phyloP scores from a whole-genome alignment of 2,113 vertebrate species.

The Festucalex cinctus region DNA sequence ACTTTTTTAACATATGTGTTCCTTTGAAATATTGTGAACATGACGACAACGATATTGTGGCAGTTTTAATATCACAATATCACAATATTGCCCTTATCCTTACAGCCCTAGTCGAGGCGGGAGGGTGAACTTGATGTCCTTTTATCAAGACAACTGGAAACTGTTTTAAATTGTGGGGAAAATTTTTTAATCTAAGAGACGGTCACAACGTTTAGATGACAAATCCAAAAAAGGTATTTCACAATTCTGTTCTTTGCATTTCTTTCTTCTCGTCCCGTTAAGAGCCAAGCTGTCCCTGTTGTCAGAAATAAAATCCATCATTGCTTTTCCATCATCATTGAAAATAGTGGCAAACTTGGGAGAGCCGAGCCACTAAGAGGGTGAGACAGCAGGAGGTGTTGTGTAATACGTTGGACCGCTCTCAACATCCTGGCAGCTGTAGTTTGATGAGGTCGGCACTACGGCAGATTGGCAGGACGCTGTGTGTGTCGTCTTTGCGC shows the following conservation, averaged over 20 bases:
- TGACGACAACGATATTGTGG: no score
- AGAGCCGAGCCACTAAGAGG: slow-evolving; percentile 20
- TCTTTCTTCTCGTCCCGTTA: slow-evolving; percentile 19
- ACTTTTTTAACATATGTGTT: no score
- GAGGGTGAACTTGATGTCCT: no score
- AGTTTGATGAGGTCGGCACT: slow-evolving; percentile 25
- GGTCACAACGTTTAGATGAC: not conserved
- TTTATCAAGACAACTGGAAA: no score
- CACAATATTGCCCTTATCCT: no score
- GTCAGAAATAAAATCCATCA: slow-evolving; percentile 37
- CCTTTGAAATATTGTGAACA: no score
- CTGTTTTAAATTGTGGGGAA: no score
- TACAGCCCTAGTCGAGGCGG: no score
- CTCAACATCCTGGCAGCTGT: slow-evolving; percentile 37
- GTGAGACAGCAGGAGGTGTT: slow-evolving; percentile 47
- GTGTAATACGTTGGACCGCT: slow-evolving; percentile 33
- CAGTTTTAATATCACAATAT: no score
- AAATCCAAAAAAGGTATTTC: not conserved
- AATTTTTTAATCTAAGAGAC: no score
- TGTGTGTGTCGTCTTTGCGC: slow-evolving; percentile 11
- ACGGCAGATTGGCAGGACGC: slow-evolving; percentile 27
- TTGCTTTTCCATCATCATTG: slow-evolving; percentile 55
- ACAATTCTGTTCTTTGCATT: slow-evolving; percentile 1
- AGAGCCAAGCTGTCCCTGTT: slow-evolving; percentile 43
- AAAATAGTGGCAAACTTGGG: slow-evolving; percentile 47